Conservation (phyloP, 2,888 invertebrate species). For the Pollenia angustigena region DNA sequence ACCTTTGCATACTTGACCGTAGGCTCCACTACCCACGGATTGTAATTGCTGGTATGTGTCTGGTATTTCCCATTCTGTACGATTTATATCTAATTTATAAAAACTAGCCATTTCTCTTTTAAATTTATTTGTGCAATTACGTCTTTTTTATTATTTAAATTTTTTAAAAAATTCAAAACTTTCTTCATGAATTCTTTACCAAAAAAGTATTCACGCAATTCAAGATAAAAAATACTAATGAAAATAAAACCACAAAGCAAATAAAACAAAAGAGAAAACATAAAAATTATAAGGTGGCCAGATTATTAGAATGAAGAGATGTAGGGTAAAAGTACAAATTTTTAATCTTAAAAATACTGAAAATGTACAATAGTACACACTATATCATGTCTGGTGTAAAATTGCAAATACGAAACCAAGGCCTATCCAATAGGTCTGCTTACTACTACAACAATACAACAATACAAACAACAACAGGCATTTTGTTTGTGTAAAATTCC, state of each 20-base stretch:
- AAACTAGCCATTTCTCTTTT: constrained; percentile 86
- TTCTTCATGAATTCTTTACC: background rate
- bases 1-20: constrained; percentile 92
- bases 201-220: constrained; percentile 63
- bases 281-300: constrained; percentile 21
- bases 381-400: too few relatives aligned
- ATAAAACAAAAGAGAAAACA: constrained; percentile 74
- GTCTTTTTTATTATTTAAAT: background rate
- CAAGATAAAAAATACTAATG: constrained; percentile 64
- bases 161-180: constrained; percentile 13
- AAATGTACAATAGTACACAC: too few relatives aligned
- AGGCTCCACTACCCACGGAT: constrained; percentile 98
- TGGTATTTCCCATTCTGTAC: constrained; percentile 98
- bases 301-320: background rate
- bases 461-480: too few relatives aligned
- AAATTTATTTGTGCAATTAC: background rate
- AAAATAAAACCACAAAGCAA: constrained; percentile 77
- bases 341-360: too few relatives aligned
- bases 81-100: constrained; percentile 96
- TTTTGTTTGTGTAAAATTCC: too few relatives aligned
- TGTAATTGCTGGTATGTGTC: constrained; percentile 95
- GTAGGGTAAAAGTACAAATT: too few relatives aligned
- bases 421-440: too few relatives aligned
- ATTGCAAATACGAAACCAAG: too few relatives aligned
- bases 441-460: too few relatives aligned